Base-by-base conservation (phyloP, 2,113 vertebrate genomes). In the Nipponia nippon region DNA sequence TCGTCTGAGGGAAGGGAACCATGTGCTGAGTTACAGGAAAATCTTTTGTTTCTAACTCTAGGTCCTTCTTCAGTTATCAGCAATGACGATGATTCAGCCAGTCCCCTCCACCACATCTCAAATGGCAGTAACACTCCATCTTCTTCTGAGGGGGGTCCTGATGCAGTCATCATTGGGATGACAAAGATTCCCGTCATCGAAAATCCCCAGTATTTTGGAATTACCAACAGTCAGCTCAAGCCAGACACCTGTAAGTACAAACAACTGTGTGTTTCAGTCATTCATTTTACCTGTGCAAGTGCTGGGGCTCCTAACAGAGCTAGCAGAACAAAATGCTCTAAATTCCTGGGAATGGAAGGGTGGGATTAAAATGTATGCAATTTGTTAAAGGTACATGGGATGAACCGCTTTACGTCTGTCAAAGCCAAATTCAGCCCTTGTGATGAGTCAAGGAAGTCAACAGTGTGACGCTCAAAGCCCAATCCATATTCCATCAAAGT, bases 201-300 rank as follows among this genome's bases (percentile, higher is more conserved):
- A 98, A 99, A 99, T 97, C 99, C 99, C 0, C 99, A 99, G 96
- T 99, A 99, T 97, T 99, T 99, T 97, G 99, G 99, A 91, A 99
- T 99, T 97, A 99, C 99, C 61, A 99, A 99, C 97, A 99, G 98
- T 96, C 98, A 99, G 73, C 98, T 99, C 91, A 99, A 99, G 97
- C 98, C 99, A 27, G 99, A 99, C 97, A 99, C 99, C 11, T 99
- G 99, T 99, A 97, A 99, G 99, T 99, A 99, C 92, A 77, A 78
- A 92, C 67, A 87, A 84, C 91, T 93, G 18, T 95, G 75, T 94
- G 72, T 63, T 97, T 71, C 58, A 47, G 25, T 89, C 70, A 89
- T 70, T 91, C 87, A 84, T 97, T 89, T 82, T 95, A 69, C 42
- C 26, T 58, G 29, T 84, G 36, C 58, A 53, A 94, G 55, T 77